A percentile compares a stretch with the other conserved stretches of the same genome.
Conservation (phyloP, 2,113 vertebrate genomes). For the Xiphorhynchus elegans region DNA sequence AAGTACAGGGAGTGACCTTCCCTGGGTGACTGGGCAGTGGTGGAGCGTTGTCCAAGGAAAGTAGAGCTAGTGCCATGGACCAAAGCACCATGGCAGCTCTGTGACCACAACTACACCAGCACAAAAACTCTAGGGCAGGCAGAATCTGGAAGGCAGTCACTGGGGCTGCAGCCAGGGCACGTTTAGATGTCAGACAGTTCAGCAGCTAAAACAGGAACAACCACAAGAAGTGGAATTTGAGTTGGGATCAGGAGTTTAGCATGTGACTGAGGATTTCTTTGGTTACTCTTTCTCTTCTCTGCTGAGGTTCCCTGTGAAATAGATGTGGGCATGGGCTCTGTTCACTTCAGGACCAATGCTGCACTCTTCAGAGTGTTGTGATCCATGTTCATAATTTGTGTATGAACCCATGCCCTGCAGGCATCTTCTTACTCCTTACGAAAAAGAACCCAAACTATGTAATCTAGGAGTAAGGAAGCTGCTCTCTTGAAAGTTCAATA, state of each 20-base stretch:
- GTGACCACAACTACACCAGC: fast-evolving
- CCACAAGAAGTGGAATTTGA: background rate
- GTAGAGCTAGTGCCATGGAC: background rate
- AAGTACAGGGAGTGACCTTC: background rate
- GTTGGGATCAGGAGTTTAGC: background rate
- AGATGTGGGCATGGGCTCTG: background rate
- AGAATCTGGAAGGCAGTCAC: background rate
- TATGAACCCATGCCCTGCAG: background rate
- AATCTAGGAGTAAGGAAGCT: background rate
- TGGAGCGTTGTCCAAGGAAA: background rate
- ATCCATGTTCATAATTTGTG: background rate
- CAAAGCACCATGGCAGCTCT: background rate
- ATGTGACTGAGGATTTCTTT: background rate
- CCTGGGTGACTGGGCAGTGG: background rate
- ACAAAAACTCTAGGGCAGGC: background rate
- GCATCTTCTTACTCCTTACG: background rate
- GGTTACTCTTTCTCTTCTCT: background rate
- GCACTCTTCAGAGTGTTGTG: fast-evolving
- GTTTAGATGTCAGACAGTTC: fast-evolving
- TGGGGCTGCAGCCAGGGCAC: background rate
- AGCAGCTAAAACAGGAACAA: background rate
- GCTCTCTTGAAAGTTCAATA: background rate
- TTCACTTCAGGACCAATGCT: background rate
- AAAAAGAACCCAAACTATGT: background rate
- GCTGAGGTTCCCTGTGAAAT: background rate